These are phyloP conservation scores for Montipora sp. DNA, from an alignment of 64 coral and sea anemone species.

Conservation along the genomic window DNA sequence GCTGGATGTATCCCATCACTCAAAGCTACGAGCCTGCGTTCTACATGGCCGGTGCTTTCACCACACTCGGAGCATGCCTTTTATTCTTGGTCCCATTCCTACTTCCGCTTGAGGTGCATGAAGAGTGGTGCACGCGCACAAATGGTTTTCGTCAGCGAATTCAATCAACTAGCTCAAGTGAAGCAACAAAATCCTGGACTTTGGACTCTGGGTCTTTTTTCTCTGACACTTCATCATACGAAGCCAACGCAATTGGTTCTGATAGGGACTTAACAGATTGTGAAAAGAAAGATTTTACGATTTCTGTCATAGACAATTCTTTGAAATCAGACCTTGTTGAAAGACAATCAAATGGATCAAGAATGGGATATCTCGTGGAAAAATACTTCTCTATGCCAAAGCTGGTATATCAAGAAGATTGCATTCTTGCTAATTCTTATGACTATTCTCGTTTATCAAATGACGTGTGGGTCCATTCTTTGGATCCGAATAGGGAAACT, in stretches of 20 bases:
- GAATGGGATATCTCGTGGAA: constrained; percentile 69
- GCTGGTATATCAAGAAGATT: constrained; percentile 71
- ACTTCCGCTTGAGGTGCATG: constrained; percentile 74
- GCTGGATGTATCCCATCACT: constrained; percentile 78
- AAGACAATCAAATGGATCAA: neutral
- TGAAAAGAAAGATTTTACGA: constrained; percentile 12
- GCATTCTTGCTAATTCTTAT: constrained; percentile 27
- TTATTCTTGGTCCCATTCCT: constrained; percentile 77
- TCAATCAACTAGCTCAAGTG: constrained; percentile 42
- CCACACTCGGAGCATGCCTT: constrained; percentile 76
- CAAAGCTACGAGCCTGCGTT: constrained; percentile 79
- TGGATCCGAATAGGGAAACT: constrained; percentile 41
- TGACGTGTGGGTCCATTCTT: constrained; percentile 25
- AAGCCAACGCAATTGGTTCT: neutral
- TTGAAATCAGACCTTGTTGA: neutral
- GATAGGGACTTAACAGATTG: neutral
- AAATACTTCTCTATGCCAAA: constrained; percentile 87
- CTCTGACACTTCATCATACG: neutral
- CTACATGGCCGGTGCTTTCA: constrained; percentile 90
- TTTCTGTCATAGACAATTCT: neutral
- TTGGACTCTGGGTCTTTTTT: constrained; percentile 18
- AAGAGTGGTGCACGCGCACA: constrained; percentile 69
- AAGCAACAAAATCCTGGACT: constrained; percentile 56
- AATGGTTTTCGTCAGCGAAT: constrained; percentile 40
- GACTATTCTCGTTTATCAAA: neutral